Evolutionary conservation across 2,113 vertebrate species (phyloP).

Genomic region (Phylloscopus trochilus): DNA sequence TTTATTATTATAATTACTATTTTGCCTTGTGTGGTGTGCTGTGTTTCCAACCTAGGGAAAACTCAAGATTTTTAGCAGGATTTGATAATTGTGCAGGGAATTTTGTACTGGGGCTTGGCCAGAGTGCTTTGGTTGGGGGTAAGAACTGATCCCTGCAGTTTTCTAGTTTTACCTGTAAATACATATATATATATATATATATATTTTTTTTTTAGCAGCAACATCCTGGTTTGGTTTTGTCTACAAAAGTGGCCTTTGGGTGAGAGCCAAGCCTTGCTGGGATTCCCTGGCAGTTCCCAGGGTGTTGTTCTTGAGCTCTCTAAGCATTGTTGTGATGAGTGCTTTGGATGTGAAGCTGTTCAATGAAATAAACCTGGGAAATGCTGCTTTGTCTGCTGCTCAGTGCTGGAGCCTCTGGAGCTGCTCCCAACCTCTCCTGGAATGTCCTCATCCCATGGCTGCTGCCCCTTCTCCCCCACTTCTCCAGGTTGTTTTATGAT

Average conservation of each 20-base stretch:
- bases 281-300: background rate
- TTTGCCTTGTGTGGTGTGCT: constrained; percentile 66
- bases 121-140: constrained; percentile 20
- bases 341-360: constrained; percentile 59
- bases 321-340: constrained; percentile 39
- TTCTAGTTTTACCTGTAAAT: background rate
- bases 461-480: background rate
- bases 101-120: constrained; percentile 1
- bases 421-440: background rate
- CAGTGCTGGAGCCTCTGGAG: background rate
- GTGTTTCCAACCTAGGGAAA: constrained; percentile 58
- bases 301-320: constrained; percentile 40
- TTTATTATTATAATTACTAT: background rate
- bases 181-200: no score
- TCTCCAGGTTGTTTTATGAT: background rate
- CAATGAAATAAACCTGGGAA: constrained; percentile 68
- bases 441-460: background rate
- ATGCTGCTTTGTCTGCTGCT: background rate
- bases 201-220: constrained; percentile 40
- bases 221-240: constrained; percentile 26
- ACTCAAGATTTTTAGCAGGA: constrained; percentile 45
- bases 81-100: constrained; percentile 48
- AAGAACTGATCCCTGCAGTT: background rate
- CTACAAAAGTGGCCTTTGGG: constrained; percentile 51
- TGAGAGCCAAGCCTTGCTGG: background rate